phyloP scores from a whole-genome alignment of 2,888 invertebrate species.

The Cosmia trapezina region DNA sequence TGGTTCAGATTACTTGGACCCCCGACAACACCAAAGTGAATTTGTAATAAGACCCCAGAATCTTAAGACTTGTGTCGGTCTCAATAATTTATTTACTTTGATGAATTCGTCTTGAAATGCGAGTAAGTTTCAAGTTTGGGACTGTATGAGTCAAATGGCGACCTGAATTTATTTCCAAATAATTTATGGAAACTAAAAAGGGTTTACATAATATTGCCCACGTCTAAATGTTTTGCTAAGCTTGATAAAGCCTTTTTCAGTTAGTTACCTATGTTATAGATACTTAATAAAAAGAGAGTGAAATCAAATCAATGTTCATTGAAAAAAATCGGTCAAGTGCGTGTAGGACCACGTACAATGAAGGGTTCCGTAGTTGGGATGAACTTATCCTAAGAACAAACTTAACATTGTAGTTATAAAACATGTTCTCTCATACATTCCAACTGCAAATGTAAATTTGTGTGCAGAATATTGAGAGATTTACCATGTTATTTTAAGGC shows the following conservation, averaged over 20 bases:
- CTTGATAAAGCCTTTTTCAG: background rate
- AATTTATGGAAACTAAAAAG: slow-evolving; percentile 25
- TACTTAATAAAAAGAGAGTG: background rate
- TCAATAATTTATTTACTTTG: slow-evolving; percentile 82
- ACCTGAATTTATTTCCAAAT: slow-evolving; percentile 52
- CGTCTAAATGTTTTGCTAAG: background rate
- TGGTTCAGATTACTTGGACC: slow-evolving; percentile 79
- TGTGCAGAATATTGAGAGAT: no score
- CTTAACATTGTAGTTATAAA: no score
- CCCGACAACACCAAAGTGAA: slow-evolving; percentile 81
- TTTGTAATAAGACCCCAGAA: slow-evolving; percentile 81
- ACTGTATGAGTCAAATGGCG: slow-evolving; percentile 63
- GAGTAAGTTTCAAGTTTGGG: slow-evolving; percentile 68
- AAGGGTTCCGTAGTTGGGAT: no score
- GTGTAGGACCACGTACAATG: no score
- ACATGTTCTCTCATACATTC: no score
- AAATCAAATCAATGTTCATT: background rate
- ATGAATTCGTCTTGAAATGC: slow-evolving; percentile 69
- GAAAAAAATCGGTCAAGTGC: no score
- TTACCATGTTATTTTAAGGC: no score
- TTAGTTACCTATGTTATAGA: no score
- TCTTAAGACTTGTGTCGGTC: slow-evolving; percentile 78
- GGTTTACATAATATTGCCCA: background rate
- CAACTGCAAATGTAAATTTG: no score
- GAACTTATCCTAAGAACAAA: no score